These are phyloP conservation scores for Tetraodon nigroviridis DNA, from an alignment of 2,113 vertebrate species.

Conservation along the genomic window DNA sequence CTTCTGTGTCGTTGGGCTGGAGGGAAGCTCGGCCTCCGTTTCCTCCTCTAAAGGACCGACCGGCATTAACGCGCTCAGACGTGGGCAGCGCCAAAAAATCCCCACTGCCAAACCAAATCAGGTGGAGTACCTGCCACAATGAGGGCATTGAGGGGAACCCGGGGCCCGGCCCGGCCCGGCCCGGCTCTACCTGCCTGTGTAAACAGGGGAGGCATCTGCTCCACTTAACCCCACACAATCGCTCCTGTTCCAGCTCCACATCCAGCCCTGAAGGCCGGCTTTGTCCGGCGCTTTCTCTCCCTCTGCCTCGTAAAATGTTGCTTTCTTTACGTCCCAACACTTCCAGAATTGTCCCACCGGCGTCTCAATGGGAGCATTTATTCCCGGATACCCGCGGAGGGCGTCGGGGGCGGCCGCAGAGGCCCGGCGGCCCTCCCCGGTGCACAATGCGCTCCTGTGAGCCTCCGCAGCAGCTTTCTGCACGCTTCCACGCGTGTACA, in stretches of 20 bases:
- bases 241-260: constrained; percentile 59
- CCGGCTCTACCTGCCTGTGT: constrained; percentile 43
- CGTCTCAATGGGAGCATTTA: constrained; percentile 73
- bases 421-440: constrained; percentile 18
- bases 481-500: constrained; percentile 13
- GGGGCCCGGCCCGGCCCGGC: constrained; percentile 22
- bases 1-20: neutral
- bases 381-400: constrained; percentile 57
- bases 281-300: constrained; percentile 58
- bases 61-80: too few relatives aligned
- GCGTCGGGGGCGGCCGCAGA: constrained; percentile 38
- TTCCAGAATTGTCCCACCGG: constrained; percentile 64
- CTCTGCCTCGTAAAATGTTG: constrained; percentile 65
- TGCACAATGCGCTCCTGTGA: constrained; percentile 68
- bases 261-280: constrained; percentile 58
- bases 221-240: constrained; percentile 46
- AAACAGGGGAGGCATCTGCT: constrained; percentile 51
- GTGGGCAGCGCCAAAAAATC: too few relatives aligned
- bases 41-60: too few relatives aligned
- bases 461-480: constrained; percentile 6
- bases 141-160: constrained; percentile 50
- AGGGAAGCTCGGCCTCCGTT: neutral
- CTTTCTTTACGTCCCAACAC: constrained; percentile 74
- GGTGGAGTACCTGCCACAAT: constrained; percentile 39
- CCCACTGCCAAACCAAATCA: neutral